A percentile compares a stretch with the other conserved stretches of the same genome.
Conservation (phyloP, 2,888 invertebrate species). For the Oasisia sp. region DNA sequence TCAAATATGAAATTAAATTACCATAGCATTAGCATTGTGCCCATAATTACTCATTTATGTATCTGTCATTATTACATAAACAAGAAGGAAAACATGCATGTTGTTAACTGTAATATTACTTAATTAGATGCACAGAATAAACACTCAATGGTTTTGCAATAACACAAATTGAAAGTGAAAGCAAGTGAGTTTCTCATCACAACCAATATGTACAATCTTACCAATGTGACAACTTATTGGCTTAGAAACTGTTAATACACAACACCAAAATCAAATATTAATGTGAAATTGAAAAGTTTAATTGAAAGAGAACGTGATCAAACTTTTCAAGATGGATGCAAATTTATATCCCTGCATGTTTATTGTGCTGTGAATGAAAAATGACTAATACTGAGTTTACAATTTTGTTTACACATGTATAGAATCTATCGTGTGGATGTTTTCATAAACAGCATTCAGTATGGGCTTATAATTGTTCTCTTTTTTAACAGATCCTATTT, state of each 20-base stretch:
- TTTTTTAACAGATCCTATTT: too few species aligned
- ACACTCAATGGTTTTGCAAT: not conserved
- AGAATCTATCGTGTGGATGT: too few species aligned
- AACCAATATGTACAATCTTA: not conserved
- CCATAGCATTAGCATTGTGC: not conserved
- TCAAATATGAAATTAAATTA: not conserved
- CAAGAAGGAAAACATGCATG: not conserved
- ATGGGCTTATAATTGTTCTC: too few species aligned
- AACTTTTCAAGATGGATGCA: not conserved
- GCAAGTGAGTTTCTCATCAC: not conserved
- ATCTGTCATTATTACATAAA: not conserved
- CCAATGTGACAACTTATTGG: not conserved
- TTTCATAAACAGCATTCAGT: too few species aligned
- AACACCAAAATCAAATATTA: not conserved
- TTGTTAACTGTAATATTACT: too few species aligned
- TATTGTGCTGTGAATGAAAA: too few species aligned
- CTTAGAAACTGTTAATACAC: not conserved
- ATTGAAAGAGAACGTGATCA: not conserved
- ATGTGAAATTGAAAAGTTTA: not conserved
- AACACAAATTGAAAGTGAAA: not conserved
- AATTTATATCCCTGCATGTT: too few species aligned
- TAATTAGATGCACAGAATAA: not conserved
- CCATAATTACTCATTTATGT: not conserved
- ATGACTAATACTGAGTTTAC: too few species aligned
- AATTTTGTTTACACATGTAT: too few species aligned